A percentile compares a stretch with the other conserved stretches of the same genome.
Evolutionary conservation across 2,888 invertebrate genomes (phyloP).

Genomic region (Microctonus aethiopoides): DNA sequence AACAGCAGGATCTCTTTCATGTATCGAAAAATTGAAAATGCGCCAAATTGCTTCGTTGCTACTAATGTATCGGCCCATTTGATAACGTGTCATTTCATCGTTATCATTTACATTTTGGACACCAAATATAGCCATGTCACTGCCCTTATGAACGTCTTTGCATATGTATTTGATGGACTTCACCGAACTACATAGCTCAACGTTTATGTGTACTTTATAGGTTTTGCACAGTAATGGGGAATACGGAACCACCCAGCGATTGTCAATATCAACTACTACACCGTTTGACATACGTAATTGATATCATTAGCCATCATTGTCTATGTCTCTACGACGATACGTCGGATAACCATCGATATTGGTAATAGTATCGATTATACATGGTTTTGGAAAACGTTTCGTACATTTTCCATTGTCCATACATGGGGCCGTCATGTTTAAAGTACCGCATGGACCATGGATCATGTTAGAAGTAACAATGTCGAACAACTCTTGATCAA

Average conservation of each 20-base stretch:
- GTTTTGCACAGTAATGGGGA: constrained; percentile 42
- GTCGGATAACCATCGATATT: constrained; percentile 8
- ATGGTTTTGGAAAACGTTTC: constrained; percentile 37
- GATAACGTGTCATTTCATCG: constrained; percentile 52
- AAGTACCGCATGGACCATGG: constrained; percentile 59
- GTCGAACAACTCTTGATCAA: constrained; percentile 45
- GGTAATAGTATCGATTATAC: not conserved
- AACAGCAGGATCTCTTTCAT: constrained; percentile 48
- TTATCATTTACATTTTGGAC: constrained; percentile 34
- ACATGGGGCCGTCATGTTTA: constrained; percentile 59
- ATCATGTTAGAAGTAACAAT: constrained; percentile 55
- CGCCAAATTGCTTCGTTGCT: constrained; percentile 47
- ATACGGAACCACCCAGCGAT: constrained; percentile 47
- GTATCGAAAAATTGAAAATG: constrained; percentile 48
- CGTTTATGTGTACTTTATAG: constrained; percentile 59
- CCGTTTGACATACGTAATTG: not conserved
- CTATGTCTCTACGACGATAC: not conserved
- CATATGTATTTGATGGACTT: constrained; percentile 55
- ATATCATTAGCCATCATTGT: not conserved
- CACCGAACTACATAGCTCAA: constrained; percentile 61
- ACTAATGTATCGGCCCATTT: constrained; percentile 42
- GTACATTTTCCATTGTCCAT: constrained; percentile 61
- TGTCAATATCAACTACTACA: constrained; percentile 27
- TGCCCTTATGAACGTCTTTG: constrained; percentile 55
- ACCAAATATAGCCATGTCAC: constrained; percentile 43